Evolutionary conservation across 2,888 invertebrate species (phyloP), one percentile per base, ranked within the genome.

Genomic region (Drosophila macrothrix): DNA sequence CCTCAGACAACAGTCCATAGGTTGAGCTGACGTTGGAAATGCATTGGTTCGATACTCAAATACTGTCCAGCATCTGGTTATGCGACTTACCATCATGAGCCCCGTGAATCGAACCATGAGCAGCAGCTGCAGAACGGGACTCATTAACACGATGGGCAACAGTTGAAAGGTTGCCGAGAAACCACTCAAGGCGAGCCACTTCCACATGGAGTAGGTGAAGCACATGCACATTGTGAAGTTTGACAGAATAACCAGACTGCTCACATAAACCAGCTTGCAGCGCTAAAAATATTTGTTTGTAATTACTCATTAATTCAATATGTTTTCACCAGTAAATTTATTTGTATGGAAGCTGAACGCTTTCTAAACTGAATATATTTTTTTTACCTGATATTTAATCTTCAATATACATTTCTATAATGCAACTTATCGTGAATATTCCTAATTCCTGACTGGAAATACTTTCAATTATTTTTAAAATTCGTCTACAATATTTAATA

Each of bases 191-290:
- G 43, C 1, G 5, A 83, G 9, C 66, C 73, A 75, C 7, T 72
- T 69, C 33, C 71, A 81, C 43, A 87, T 83, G 55, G 73, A 55
- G 43, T 68, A 80, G 28, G 31, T 25, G 25, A 84, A 84, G 55
- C 84, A 86, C 6, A 65, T 3, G 43, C 71, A 78, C 41, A 84
- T 73, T 35, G 63, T n/a, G 1, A 78, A 33, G 54, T 84, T 84
- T 1, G 83, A 82, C 16, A 71, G 16, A 9, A 84, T 46, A 12
- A 84, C 68, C 50, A 87, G n/a, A 16, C 70, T 63, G 68, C 80
- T 73, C 19, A 84, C 84, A 22, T 72, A 82, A 28, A 67, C 22
- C 35, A 73, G 39, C 43, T 84, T 84, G 55, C 84, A 86, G 67
- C 64, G 73, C 84, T 84, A 62, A n/a, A 62, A n/a, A 62, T 19